Evolutionary conservation across 2,113 vertebrate genomes (phyloP), one percentile per base, ranked within the genome.

Genomic region (Fulmarus glacialis): DNA sequence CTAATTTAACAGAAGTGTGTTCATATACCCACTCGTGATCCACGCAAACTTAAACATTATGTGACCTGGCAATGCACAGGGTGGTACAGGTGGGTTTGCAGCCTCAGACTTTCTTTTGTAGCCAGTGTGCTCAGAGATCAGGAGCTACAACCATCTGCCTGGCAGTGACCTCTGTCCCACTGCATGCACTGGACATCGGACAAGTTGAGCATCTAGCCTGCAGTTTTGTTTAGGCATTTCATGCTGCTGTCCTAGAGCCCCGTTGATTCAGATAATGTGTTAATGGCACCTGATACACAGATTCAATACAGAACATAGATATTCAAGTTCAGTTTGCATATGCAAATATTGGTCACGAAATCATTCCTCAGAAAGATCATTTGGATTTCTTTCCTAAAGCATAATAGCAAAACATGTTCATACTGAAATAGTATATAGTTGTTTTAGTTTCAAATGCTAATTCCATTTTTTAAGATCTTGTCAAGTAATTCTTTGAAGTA

Each of bases 121-220:
- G 20, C 34, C 48, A 48, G 19, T 11, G 5, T 62, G 12, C 15
- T 60, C 52, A 58, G 53, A 77, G 32, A 78, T 50, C 13, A 58
- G 71, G 30, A 82, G 40, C 30, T 74, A 38, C 34, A 72, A 3
- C 11, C 5, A 7, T 30, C 14, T 5, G 2, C 34, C 71, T 52
- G 45, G 3, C 27, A 43, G 30, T 32, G 24, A 12, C 13, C 30
- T 67, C 30, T 43, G 13, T 53, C 15, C 32, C 27, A 20, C 20
- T 0, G 0, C 40, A 38, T 42, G 13, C 24, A 23, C 24, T 26
- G 32, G 55, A 42, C 36, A 20, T 5, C 1, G 2, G 22, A 21
- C 1, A 3, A 73, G 11, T 12, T 23, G 8, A 55, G 42, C 29
- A 78, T 36, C 71, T 15, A 48, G 56, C 32, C 50, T 82, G 30